These are phyloP conservation scores for Lepidothrix coronata DNA, from an alignment of 2,113 vertebrate genomes.

Conservation along the genomic window DNA sequence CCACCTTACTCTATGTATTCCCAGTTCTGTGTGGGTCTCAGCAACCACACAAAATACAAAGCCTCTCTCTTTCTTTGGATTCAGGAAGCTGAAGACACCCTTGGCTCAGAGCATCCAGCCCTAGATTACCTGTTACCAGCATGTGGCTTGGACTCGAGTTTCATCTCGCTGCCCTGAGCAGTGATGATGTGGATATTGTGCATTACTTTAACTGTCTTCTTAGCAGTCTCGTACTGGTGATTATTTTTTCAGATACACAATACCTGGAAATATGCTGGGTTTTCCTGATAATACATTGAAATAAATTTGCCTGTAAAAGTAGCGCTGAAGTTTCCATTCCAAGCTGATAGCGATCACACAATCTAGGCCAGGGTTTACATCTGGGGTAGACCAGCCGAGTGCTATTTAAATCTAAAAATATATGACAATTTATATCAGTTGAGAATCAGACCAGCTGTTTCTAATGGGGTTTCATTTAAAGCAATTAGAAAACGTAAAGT, in stretches of 20 bases:
- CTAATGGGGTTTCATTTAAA: conserved; percentile 49
- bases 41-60: not conserved
- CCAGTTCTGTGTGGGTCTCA: not conserved
- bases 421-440: conserved; percentile 21
- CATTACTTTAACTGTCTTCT: not conserved
- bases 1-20: not conserved
- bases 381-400: not conserved
- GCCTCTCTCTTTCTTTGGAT: not conserved
- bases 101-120: not conserved
- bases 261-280: conserved; percentile 27
- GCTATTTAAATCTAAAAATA: conserved; percentile 50
- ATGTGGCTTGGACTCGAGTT: not conserved
- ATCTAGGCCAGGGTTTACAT: conserved; percentile 36
- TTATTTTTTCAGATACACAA: conserved; percentile 42
- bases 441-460: conserved; percentile 48
- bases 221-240: not conserved
- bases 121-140: not conserved
- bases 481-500: conserved; percentile 53
- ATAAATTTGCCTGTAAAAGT: conserved; percentile 1
- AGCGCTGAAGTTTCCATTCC: conserved; percentile 7
- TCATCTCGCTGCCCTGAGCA: not conserved
- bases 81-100: not conserved
- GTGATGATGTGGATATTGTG: not conserved
- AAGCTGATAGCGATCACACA: not conserved
- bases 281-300: conserved; percentile 33